These are phyloP conservation scores for Lineus longissimus DNA, from an alignment of 1,140 invertebrate genomes.

Conservation along the genomic window DNA sequence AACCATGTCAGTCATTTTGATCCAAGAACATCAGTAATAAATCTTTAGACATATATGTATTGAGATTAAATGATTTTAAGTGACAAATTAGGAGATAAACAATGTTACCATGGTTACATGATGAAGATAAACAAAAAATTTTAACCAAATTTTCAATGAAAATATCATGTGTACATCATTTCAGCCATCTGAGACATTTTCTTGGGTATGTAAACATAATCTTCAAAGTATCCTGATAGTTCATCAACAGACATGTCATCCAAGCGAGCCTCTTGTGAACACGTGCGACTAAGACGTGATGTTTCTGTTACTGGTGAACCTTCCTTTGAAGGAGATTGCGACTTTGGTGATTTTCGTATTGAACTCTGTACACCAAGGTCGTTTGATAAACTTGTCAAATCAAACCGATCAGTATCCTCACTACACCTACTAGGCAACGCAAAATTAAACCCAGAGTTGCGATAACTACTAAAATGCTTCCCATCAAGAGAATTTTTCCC, in stretches of 20 bases:
- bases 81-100: too few relatives aligned
- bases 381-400: neutral
- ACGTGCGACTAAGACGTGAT: constrained; percentile 23
- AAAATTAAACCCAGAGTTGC: neutral
- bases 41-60: too few relatives aligned
- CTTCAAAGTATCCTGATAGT: constrained; percentile 50
- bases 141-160: too few relatives aligned
- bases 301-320: neutral
- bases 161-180: constrained; percentile 50
- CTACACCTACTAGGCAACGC: neutral
- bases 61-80: too few relatives aligned
- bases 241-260: constrained; percentile 45
- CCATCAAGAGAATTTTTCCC: too few relatives aligned
- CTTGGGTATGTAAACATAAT: constrained; percentile 49
- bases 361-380: neutral
- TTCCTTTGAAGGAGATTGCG: neutral
- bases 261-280: constrained; percentile 42
- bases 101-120: too few relatives aligned
- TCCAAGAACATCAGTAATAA: too few relatives aligned
- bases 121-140: too few relatives aligned
- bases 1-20: too few relatives aligned
- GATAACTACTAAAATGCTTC: neutral
- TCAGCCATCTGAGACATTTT: constrained; percentile 54
- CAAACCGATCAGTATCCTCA: constrained; percentile 3
- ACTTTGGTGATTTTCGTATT: constrained; percentile 4